Conservation (phyloP, 2,888 invertebrate genomes). For the Muscina levida region DNA sequence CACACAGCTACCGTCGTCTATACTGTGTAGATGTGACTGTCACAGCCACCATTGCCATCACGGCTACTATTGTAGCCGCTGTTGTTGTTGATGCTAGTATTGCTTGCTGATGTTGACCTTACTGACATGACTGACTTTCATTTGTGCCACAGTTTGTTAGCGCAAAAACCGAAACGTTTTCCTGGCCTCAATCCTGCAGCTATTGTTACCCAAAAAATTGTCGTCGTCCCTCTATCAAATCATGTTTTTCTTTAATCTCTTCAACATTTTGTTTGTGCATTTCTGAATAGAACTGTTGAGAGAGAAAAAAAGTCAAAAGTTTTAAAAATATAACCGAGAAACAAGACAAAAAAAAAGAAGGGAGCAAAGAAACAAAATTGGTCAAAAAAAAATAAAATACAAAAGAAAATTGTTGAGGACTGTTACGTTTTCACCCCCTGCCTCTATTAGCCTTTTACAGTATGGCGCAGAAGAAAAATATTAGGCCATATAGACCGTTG, state of each 20-base stretch:
- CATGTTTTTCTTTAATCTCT: constrained; percentile 35
- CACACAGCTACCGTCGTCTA: neutral
- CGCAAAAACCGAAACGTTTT: constrained; percentile 31
- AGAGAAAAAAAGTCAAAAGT: constrained; percentile 17
- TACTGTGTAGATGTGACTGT: neutral
- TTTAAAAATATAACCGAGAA: constrained; percentile 3
- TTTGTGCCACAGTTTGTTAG: constrained; percentile 31
- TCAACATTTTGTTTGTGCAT: constrained; percentile 34
- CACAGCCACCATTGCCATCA: neutral
- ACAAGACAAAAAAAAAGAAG: constrained; percentile 13
- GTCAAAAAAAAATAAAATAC: constrained; percentile 23
- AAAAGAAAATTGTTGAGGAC: constrained; percentile 39
- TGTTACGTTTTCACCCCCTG: neutral
- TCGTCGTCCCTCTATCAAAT: constrained; percentile 31
- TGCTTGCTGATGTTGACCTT: constrained; percentile 38
- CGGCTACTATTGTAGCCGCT: neutral
- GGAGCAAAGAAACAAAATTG: constrained; percentile 33
- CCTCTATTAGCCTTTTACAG: neutral
- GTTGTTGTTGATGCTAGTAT: neutral
- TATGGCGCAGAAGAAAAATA: neutral
- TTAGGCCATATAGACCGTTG: too few relatives aligned
- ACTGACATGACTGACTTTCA: constrained; percentile 38
- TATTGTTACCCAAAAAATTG: constrained; percentile 10
- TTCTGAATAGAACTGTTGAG: constrained; percentile 25
- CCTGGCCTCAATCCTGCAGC: constrained; percentile 29